Evolutionary conservation across 2,888 invertebrate species (phyloP).

Genomic region (Drosophila pegasa): DNA sequence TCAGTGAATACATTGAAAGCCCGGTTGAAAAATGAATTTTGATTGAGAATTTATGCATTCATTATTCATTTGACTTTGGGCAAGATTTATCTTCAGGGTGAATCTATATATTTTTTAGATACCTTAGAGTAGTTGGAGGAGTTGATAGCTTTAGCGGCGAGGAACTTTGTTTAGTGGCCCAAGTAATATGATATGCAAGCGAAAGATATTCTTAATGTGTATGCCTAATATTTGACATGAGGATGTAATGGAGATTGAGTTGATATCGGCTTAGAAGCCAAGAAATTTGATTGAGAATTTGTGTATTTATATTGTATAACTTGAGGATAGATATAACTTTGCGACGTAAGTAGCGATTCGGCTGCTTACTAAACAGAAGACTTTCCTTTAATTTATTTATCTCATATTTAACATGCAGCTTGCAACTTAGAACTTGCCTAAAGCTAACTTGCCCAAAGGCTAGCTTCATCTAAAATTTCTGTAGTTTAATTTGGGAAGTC

Average conservation of each 20-base stretch:
- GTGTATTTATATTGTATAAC: too few relatives aligned
- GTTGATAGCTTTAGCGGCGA: neutral
- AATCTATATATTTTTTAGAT: neutral
- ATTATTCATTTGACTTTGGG: neutral
- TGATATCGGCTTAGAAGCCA: too few relatives aligned
- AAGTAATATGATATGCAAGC: neutral
- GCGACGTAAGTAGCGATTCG: neutral
- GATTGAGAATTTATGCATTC: constrained; percentile 8
- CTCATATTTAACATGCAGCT: too few relatives aligned
- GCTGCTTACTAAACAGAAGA: too few relatives aligned
- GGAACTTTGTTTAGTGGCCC: neutral
- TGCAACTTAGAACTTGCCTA: too few relatives aligned
- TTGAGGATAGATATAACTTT: neutral
- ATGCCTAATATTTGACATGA: neutral
- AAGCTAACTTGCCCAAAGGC: too few relatives aligned
- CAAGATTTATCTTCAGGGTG: neutral
- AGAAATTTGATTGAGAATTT: too few relatives aligned
- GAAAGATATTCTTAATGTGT: neutral
- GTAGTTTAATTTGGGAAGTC: too few relatives aligned
- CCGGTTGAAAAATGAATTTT: constrained; percentile 3
- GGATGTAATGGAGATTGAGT: too few relatives aligned
- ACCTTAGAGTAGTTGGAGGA: neutral
- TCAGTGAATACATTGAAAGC: constrained; percentile 15
- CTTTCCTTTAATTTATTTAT: too few relatives aligned
- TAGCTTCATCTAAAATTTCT: too few relatives aligned